A percentile compares a stretch with the other conserved stretches of the same genome.
Conservation (phyloP, 2,888 invertebrate genomes). For the Neoscelio sp. region DNA sequence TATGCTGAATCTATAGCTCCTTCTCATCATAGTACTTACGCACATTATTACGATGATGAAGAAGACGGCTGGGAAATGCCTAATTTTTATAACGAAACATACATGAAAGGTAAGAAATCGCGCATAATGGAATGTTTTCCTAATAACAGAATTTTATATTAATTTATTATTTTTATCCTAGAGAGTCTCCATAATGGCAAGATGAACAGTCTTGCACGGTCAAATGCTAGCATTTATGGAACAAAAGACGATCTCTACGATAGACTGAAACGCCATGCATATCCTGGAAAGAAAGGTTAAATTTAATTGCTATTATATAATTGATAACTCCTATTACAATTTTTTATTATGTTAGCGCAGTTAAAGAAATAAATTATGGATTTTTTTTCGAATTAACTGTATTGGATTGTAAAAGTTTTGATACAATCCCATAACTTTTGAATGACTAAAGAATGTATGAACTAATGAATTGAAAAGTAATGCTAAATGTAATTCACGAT, state of each 20-base stretch:
- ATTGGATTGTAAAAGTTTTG: too few relatives aligned
- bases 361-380: too few relatives aligned
- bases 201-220: constrained; percentile 96
- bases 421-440: too few relatives aligned
- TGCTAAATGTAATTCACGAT: too few relatives aligned
- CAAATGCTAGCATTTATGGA: constrained; percentile 96
- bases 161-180: constrained; percentile 71
- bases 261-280: constrained; percentile 97
- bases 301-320: not conserved
- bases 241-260: constrained; percentile 98
- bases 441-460: too few relatives aligned
- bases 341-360: too few relatives aligned
- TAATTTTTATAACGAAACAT: constrained; percentile 97
- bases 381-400: too few relatives aligned
- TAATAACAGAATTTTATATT: not conserved
- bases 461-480: too few relatives aligned
- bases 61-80: constrained; percentile 99
- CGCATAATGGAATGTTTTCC: too few relatives aligned
- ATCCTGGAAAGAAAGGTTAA: constrained; percentile 97
- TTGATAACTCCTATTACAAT: not conserved
- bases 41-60: constrained; percentile 97
- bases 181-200: constrained; percentile 93
- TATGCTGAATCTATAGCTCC: constrained; percentile 98
- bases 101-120: constrained; percentile 91
- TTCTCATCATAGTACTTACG: constrained; percentile 97